Evolutionary conservation across 2,888 invertebrate genomes (phyloP).

Genomic region (Julus scanicus): DNA sequence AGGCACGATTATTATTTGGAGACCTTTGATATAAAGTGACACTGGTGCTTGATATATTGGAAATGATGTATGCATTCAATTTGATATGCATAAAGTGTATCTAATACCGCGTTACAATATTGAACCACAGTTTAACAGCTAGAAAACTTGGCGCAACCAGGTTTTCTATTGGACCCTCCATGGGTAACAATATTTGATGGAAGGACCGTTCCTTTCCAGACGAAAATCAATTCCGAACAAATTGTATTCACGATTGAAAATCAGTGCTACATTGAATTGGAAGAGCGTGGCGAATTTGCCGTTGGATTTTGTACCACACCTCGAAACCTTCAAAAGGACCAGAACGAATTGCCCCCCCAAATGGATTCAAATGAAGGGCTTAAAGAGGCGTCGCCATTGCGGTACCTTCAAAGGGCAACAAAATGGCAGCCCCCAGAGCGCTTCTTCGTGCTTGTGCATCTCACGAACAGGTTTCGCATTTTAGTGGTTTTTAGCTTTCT

Average conservation of each 20-base stretch:
- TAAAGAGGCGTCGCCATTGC: conserved; percentile 47
- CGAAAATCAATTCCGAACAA: conserved; percentile 41
- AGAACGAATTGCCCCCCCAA: conserved; percentile 5
- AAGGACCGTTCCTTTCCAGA: conserved; percentile 44
- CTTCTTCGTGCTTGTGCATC: not conserved
- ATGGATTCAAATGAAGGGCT: conserved; percentile 44
- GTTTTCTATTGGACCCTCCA: conserved; percentile 27
- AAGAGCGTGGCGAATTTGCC: conserved; percentile 47
- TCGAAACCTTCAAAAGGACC: conserved; percentile 30
- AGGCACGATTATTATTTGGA: not conserved
- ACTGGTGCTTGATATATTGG: conserved; percentile 1
- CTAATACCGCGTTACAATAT: conserved; percentile 43
- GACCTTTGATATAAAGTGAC: not conserved
- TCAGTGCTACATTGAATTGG: conserved; percentile 46
- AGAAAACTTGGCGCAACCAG: conserved; percentile 41
- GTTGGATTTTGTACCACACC: conserved; percentile 41
- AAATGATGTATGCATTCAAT: conserved; percentile 37
- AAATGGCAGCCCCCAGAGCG: conserved; percentile 38
- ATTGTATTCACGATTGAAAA: conserved; percentile 47
- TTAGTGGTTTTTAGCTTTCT: not conserved
- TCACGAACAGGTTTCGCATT: not conserved
- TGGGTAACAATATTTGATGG: conserved; percentile 39
- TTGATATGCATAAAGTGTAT: conserved; percentile 30
- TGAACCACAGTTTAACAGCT: conserved; percentile 40
- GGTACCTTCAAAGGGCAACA: conserved; percentile 46